Percentiles rank a stretch among this genome's conserved stretches.
Evolutionary conservation across 2,797 vertebrate species (phyloP).

Genomic region (Tarsius wallacei): DNA sequence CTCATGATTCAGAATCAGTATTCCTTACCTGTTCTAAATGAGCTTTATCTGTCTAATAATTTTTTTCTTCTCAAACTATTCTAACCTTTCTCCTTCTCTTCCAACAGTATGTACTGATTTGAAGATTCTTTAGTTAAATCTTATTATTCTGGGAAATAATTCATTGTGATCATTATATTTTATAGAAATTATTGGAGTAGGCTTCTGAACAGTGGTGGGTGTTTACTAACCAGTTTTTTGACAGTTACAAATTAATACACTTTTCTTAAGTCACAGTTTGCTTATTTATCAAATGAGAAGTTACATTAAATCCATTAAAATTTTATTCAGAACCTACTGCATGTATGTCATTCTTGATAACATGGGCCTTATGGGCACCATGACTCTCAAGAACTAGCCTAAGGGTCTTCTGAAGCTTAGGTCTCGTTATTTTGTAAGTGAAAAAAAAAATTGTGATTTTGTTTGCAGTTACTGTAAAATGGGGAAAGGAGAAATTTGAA

Average conservation of each 20-base stretch:
- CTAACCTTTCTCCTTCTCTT: not conserved
- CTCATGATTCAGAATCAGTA: not conserved
- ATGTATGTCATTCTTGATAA: not conserved
- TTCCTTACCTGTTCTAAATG: conserved; percentile 39
- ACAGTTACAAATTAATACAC: not conserved
- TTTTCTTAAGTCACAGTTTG: conserved; percentile 33
- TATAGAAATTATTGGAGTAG: conserved; percentile 1
- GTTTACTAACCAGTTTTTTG: conserved; percentile 49
- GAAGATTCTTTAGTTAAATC: not conserved
- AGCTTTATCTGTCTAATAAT: not conserved
- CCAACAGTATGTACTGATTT: not conserved
- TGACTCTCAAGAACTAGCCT: not conserved
- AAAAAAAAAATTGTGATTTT: conserved; percentile 64
- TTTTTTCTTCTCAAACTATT: not conserved
- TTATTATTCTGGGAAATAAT: not conserved
- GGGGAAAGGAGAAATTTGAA: conserved; percentile 99
- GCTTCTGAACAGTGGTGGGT: conserved; percentile 25
- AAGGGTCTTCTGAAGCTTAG: conserved; percentile 56
- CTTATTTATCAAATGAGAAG: conserved; percentile 57
- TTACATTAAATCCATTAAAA: conserved; percentile 29
- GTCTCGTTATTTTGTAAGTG: conserved; percentile 65
- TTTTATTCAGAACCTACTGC: conserved; percentile 10
- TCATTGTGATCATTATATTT: not conserved
- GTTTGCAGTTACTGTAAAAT: conserved; percentile 98
- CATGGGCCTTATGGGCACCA: not conserved